Conservation (phyloP, 1,140 invertebrate species). For the Drosophila santomea region DNA sequence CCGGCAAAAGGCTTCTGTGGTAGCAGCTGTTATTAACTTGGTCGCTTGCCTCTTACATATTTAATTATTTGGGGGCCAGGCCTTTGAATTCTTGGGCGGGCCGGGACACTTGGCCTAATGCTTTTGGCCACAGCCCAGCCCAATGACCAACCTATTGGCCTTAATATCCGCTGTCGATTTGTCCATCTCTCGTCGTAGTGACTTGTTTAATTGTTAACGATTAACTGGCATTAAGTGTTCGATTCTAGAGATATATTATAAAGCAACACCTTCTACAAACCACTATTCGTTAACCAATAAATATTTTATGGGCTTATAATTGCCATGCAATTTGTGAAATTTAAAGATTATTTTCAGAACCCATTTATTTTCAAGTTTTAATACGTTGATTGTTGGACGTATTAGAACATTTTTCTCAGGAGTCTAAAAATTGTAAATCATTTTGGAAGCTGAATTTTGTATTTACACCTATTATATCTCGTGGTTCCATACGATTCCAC, state of each 20-base stretch:
- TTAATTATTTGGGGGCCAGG: constrained; percentile 62
- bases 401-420: too few species aligned
- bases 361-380: neutral
- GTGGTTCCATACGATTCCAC: neutral
- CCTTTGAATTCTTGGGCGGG: constrained; percentile 48
- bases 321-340: neutral
- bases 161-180: constrained; percentile 26
- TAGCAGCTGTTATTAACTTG: constrained; percentile 66
- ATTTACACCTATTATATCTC: neutral
- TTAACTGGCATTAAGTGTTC: constrained; percentile 2
- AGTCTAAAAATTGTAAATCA: too few species aligned
- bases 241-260: constrained; percentile 6
- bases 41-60: constrained; percentile 39
- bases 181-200: constrained; percentile 10
- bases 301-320: constrained; percentile 20
- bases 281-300: constrained; percentile 18
- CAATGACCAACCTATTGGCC: constrained; percentile 27
- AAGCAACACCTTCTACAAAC: constrained; percentile 7
- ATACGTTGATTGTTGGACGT: too few species aligned
- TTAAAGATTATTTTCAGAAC: neutral
- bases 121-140: constrained; percentile 21
- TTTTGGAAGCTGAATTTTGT: too few species aligned
- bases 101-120: constrained; percentile 48
- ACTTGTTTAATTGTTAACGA: constrained; percentile 24
- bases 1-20: constrained; percentile 69